These are phyloP conservation scores for Tanytarsus gracilentus DNA, from an alignment of 2,888 invertebrate genomes.

Conservation along the genomic window DNA sequence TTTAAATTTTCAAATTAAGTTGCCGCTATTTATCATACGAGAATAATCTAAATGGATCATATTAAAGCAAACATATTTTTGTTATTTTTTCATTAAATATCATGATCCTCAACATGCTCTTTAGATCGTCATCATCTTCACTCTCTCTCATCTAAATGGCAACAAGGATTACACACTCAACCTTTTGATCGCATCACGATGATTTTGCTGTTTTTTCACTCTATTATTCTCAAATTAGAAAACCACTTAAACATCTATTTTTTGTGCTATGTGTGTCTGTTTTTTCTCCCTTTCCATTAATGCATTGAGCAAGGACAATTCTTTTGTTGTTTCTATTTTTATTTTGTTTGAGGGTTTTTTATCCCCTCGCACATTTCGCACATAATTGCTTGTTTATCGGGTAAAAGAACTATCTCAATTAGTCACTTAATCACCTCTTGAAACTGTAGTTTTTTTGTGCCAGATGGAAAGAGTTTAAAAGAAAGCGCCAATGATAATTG, in stretches of 20 bases:
- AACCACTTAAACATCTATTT: conserved; percentile 22
- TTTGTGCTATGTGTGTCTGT: background rate
- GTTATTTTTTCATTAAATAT: conserved; percentile 27
- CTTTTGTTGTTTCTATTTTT: conserved; percentile 19
- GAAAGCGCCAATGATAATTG: conserved; percentile 9
- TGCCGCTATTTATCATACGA: background rate
- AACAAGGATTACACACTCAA: conserved; percentile 14
- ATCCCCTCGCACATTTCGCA: background rate
- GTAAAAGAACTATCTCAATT: conserved; percentile 1
- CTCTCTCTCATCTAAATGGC: background rate
- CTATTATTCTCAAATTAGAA: conserved; percentile 14
- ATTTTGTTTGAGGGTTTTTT: conserved; percentile 4
- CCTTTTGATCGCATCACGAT: conserved; percentile 9
- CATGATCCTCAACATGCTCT: conserved; percentile 6
- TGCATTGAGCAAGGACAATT: conserved; percentile 19
- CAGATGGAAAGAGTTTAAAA: conserved; percentile 13
- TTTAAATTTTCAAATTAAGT: background rate
- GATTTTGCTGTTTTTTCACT: conserved; percentile 24
- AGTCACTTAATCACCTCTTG: conserved; percentile 18
- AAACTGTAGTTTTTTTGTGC: background rate
- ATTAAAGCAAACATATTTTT: conserved; percentile 26
- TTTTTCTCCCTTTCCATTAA: background rate
- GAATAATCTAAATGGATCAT: conserved; percentile 28
- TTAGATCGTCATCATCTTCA: too few species aligned
- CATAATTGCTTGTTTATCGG: conserved; percentile 27